phyloP scores from a whole-genome alignment of 2,888 invertebrate genomes.

The Conomelus anceps region DNA sequence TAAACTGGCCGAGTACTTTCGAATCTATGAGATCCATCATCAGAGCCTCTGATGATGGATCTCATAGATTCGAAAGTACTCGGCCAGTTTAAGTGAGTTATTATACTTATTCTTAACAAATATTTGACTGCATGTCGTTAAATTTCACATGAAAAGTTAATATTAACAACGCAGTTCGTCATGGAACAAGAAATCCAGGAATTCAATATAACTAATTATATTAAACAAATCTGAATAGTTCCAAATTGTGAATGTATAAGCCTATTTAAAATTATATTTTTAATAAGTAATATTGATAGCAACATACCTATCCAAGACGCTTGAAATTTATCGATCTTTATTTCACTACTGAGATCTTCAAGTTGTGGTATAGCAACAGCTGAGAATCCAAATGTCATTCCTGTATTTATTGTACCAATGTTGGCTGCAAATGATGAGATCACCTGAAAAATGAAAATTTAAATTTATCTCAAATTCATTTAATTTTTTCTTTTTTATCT shows the following conservation, averaged over 20 bases:
- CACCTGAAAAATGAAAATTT: constrained; percentile 43
- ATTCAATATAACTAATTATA: too few species aligned
- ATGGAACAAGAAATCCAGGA: too few species aligned
- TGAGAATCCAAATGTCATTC: constrained; percentile 62
- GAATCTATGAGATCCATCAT: too few species aligned
- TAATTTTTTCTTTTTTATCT: background rate
- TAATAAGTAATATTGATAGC: constrained; percentile 10
- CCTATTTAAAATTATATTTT: background rate
- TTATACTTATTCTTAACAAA: too few species aligned
- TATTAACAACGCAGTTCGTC: too few species aligned
- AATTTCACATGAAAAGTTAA: too few species aligned
- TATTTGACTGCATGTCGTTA: too few species aligned
- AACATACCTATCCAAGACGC: constrained; percentile 61
- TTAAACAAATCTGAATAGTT: background rate
- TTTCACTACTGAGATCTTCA: constrained; percentile 44
- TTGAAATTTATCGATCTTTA: constrained; percentile 50
- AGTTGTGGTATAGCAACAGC: constrained; percentile 59
- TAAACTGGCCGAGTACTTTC: too few species aligned
- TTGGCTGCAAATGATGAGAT: constrained; percentile 58
- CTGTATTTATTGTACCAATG: constrained; percentile 61
- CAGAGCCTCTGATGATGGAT: too few species aligned
- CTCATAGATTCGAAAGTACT: too few species aligned
- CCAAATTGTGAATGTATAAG: background rate
- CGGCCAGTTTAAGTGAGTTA: too few species aligned
- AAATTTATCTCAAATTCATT: background rate